Percentiles rank a stretch among this genome's conserved stretches.
Evolutionary conservation across 2,797 vertebrate genomes (phyloP).

Genomic region (Eleutherodactylus coqui): DNA sequence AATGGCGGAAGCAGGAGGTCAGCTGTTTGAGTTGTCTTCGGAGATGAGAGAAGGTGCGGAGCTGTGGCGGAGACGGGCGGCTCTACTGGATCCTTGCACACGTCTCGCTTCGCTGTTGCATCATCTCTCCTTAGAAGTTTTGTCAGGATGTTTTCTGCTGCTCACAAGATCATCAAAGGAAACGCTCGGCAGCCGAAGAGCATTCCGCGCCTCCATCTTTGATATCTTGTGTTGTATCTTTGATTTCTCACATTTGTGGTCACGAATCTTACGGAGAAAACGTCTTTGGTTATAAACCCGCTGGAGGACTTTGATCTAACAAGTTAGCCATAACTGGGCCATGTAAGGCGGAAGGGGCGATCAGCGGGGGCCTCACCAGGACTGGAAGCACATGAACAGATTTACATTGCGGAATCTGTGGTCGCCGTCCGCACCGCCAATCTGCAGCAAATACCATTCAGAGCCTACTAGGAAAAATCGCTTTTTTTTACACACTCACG

Average conservation of each 20-base stretch:
- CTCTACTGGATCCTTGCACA: conserved; percentile 2
- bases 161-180: conserved; percentile 46
- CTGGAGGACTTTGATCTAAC: background rate
- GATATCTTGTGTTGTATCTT: conserved; percentile 13
- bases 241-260: background rate
- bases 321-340: conserved; percentile 11
- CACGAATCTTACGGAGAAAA: conserved; percentile 32
- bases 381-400: too few relatives aligned
- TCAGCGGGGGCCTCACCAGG: too few relatives aligned
- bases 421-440: too few relatives aligned
- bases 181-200: background rate
- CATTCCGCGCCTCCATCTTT: conserved; percentile 19
- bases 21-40: background rate
- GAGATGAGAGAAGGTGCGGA: background rate
- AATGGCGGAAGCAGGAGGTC: too few relatives aligned
- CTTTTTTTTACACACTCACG: too few relatives aligned
- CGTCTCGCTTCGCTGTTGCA: background rate
- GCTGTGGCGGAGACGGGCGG: background rate
- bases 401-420: too few relatives aligned
- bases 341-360: background rate
- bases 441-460: too few relatives aligned
- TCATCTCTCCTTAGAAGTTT: conserved; percentile 42
- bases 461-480: too few relatives aligned
- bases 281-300: background rate
- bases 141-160: conserved; percentile 17